Conservation (phyloP, 2,113 vertebrate genomes). For the Psilopogon haemacephalus region DNA sequence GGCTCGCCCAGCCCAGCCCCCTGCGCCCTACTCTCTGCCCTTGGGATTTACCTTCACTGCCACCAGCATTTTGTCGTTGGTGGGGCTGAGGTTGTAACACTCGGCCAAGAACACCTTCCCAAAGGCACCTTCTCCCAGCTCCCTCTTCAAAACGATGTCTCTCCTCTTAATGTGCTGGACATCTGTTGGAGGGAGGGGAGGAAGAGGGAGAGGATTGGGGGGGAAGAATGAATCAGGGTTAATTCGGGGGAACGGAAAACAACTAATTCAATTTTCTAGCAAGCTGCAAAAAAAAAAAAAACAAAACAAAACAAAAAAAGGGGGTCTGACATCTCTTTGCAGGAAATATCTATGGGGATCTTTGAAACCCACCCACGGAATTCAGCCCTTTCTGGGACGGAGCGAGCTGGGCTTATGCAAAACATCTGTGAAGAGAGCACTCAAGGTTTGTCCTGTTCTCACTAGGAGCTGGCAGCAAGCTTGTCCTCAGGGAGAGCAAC, state of each 20-base stretch:
- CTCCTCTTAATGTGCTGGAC: constrained; percentile 97
- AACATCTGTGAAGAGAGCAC: constrained; percentile 6
- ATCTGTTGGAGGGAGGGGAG: constrained; percentile 77
- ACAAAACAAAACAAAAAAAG: too few species aligned
- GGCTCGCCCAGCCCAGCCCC: background rate
- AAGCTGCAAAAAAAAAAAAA: constrained; percentile 18
- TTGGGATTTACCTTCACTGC: constrained; percentile 89
- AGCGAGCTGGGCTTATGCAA: constrained; percentile 21
- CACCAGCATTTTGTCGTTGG: constrained; percentile 97
- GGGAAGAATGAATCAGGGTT: constrained; percentile 50
- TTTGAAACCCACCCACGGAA: constrained; percentile 33
- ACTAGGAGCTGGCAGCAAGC: background rate
- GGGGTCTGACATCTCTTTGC: constrained; percentile 9
- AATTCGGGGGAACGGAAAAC: constrained; percentile 49
- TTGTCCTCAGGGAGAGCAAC: background rate
- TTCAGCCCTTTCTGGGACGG: background rate
- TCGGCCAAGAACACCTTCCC: constrained; percentile 99
- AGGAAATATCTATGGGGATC: constrained; percentile 21
- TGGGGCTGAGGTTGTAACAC: constrained; percentile 97
- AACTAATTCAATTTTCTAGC: constrained; percentile 47
- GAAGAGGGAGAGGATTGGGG: constrained; percentile 50
- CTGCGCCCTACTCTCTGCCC: background rate
- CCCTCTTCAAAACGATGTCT: constrained; percentile 97
- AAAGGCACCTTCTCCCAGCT: constrained; percentile 97
- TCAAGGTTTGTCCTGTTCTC: background rate